Base-by-base conservation (phyloP, 2,888 invertebrate species). In the Mythimna pallens region DNA sequence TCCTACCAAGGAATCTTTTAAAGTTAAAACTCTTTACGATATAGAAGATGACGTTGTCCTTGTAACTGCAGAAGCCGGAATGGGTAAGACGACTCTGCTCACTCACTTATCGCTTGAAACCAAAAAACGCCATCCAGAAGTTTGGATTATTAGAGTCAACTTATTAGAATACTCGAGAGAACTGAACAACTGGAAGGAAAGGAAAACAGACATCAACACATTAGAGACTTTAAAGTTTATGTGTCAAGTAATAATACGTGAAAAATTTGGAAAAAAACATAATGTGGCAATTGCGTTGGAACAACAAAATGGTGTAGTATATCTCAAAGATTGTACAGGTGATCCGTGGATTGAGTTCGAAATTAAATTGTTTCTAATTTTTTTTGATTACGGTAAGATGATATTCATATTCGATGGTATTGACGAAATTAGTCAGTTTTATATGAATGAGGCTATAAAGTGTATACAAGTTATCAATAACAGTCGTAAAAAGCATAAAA, bases 41-140 rank as follows among this genome's bases (percentile, higher is more conserved):
- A 6, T 34, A 55, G 12, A 8, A 20, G 50, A 75, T 3, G 14
- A 77, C 6, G 25, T 67, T 9, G 75, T 83, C 14, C 59, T 83
- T 34, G 17, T 83, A 43, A 74, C 75, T 12, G 84, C 76, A 4
- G 63, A 72, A 61, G 81, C 86, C 1, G 86, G 85, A 1, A 86
- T 85, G 86, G 86, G 86, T 10, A 86, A 86, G 64, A 83, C 86
- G 14, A 83, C 76, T 12, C 59, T 47, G 17, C 47, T 47, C 47
- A 47, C 47, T 17, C 47, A 17, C 47, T 47, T 47, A 47, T 17
- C 47, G 4, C 14, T 81, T 3, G 64, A 62, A 57, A 81, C 83
- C 1, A 84, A 82, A 43, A n/a, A 67, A 36, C 0, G 22, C 0
- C 36, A 77, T 34, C 83, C 77, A 6, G 34, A 61, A 9, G 14